Evolutionary conservation across 2,113 vertebrate species (phyloP).

Genomic region (Seriola rivoliana): DNA sequence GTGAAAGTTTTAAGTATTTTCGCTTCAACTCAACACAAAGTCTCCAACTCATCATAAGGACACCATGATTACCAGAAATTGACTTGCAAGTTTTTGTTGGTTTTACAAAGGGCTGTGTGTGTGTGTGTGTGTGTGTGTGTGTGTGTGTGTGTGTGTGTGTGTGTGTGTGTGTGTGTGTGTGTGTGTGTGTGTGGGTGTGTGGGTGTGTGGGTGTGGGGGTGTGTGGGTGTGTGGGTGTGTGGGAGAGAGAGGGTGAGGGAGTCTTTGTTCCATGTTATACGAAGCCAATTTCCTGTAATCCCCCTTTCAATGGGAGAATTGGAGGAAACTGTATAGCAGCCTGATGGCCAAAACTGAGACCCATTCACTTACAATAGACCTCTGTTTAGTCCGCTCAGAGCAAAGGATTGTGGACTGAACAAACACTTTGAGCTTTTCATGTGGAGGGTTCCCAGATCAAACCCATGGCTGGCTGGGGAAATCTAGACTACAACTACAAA

Average conservation of each 20-base stretch:
- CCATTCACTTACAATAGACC: constrained; percentile 63
- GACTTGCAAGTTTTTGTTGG: constrained; percentile 18
- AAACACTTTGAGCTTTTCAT: constrained; percentile 54
- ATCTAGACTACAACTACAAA: neutral
- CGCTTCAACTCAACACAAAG: constrained; percentile 12
- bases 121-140: constrained; percentile 1
- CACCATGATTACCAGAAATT: constrained; percentile 34
- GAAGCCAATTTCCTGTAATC: constrained; percentile 77
- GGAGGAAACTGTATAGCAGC: constrained; percentile 51
- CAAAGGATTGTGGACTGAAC: constrained; percentile 54
- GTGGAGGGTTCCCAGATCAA: constrained; percentile 44
- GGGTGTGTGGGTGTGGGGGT: no score
- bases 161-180: neutral
- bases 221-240: neutral
- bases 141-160: constrained; percentile 3
- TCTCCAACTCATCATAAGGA: constrained; percentile 35
- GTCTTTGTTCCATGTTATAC: constrained; percentile 64
- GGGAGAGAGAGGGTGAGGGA: neutral
- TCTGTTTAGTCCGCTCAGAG: constrained; percentile 54
- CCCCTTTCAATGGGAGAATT: constrained; percentile 69
- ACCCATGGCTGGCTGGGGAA: constrained; percentile 15
- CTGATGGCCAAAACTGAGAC: constrained; percentile 62
- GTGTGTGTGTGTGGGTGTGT: neutral
- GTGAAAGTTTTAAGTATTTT: constrained; percentile 3
- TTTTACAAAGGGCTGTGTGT: constrained; percentile 18